These are phyloP conservation scores for Sciurus carolinensis DNA, from an alignment of 2,797 vertebrate species.

Conservation along the genomic window DNA sequence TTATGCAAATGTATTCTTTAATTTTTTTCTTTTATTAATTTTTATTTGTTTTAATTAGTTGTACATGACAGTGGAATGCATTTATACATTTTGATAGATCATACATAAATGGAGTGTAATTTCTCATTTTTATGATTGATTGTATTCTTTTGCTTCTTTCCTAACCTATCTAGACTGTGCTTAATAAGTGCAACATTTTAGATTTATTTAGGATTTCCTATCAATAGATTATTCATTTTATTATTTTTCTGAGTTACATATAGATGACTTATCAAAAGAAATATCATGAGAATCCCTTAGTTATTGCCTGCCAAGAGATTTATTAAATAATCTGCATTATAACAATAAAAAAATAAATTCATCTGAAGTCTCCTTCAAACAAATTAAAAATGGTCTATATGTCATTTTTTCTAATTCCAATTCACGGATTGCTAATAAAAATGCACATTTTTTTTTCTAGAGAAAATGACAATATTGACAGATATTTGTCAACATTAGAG, in stretches of 20 bases:
- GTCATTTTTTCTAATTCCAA: neutral
- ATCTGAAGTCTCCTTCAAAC: neutral
- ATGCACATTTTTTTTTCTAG: neutral
- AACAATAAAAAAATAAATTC: constrained; percentile 23
- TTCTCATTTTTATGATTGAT: no score
- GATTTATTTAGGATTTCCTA: constrained; percentile 67
- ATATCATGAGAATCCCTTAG: neutral
- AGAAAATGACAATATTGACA: neutral
- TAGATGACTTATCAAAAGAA: constrained; percentile 2
- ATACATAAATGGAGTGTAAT: no score
- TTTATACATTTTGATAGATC: no score
- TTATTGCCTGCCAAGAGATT: neutral
- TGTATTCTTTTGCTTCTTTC: constrained; percentile 26
- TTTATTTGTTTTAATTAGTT: no score
- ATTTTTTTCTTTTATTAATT: no score
- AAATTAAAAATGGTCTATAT: constrained; percentile 12
- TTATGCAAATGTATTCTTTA: constrained; percentile 54
- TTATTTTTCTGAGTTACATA: constrained; percentile 43
- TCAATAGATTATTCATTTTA: constrained; percentile 40
- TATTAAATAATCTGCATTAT: constrained; percentile 40
- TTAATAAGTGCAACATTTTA: constrained; percentile 63
- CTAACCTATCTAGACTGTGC: neutral
- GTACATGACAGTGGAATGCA: no score
- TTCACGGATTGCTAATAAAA: constrained; percentile 4
- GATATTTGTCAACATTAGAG: neutral